These are phyloP conservation scores for Elmis aenea DNA, from an alignment of 2,888 invertebrate species.

Conservation along the genomic window DNA sequence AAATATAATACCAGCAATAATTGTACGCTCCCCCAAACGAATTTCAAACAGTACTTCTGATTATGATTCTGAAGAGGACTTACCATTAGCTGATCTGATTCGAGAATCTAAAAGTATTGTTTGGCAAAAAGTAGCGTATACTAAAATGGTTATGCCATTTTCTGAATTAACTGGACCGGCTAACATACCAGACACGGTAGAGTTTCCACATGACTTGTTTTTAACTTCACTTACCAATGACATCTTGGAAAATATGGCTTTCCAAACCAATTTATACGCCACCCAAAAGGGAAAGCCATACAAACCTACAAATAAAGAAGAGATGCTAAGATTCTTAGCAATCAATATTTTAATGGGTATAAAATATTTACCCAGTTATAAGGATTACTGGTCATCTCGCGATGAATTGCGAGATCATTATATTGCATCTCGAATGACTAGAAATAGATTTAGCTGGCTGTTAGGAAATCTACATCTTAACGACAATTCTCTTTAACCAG, in stretches of 20 bases:
- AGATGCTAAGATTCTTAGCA: conserved; percentile 22
- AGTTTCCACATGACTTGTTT: not conserved
- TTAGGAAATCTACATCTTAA: conserved; percentile 22
- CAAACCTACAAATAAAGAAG: conserved; percentile 8
- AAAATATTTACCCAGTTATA: conserved; percentile 23
- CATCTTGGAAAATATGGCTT: conserved; percentile 4
- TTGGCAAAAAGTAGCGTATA: too few relatives aligned
- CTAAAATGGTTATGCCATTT: too few relatives aligned
- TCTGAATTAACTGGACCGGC: too few relatives aligned
- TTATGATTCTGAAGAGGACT: too few relatives aligned
- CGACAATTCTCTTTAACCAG: conserved; percentile 18
- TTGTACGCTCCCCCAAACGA: too few relatives aligned
- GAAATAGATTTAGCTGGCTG: conserved; percentile 19
- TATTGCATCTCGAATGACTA: conserved; percentile 19
- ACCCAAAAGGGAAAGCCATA: conserved; percentile 5
- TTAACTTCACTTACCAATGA: not conserved
- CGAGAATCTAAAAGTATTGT: too few relatives aligned
- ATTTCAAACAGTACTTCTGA: too few relatives aligned
- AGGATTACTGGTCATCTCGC: conserved; percentile 24
- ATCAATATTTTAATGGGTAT: conserved; percentile 28
- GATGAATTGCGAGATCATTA: conserved; percentile 19
- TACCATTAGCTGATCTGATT: too few relatives aligned
- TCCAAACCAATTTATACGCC: conserved; percentile 5
- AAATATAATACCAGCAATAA: too few relatives aligned
- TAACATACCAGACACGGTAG: conserved; percentile 1